These are phyloP conservation scores for Lepidurus couesii DNA, from an alignment of 1,140 invertebrate genomes.

Conservation along the genomic window DNA sequence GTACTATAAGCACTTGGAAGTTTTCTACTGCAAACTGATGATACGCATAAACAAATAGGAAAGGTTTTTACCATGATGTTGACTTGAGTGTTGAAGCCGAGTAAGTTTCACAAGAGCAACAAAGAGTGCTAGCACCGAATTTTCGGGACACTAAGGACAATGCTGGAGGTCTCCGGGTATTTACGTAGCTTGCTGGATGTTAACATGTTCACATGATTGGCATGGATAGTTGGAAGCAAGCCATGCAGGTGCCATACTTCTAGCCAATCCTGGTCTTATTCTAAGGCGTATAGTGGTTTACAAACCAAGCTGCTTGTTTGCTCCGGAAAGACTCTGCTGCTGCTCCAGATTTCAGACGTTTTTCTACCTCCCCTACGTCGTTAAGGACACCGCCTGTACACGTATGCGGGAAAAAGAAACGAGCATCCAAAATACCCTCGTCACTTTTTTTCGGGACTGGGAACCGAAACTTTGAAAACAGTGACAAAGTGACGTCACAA, in stretches of 20 bases:
- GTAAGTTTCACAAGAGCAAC: not conserved
- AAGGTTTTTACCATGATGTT: slow-evolving; percentile 2
- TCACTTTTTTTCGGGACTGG: not conserved
- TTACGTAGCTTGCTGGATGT: slow-evolving; percentile 12
- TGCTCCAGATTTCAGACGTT: slow-evolving; percentile 18
- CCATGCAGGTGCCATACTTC: slow-evolving; percentile 10
- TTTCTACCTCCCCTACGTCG: not conserved
- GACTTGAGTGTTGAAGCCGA: not conserved
- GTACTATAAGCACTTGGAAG: not conserved
- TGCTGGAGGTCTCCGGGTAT: not conserved
- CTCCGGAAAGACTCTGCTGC: not conserved
- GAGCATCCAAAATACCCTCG: slow-evolving; percentile 6
- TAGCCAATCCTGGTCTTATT: not conserved
- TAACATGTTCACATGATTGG: slow-evolving; percentile 19
- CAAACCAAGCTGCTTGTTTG: slow-evolving; percentile 15
- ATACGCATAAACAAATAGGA: not conserved
- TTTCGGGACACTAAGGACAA: not conserved
- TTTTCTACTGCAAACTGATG: not conserved
- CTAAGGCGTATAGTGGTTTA: slow-evolving; percentile 7
- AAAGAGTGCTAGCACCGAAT: not conserved
- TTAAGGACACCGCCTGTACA: not conserved
- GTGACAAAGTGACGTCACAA: slow-evolving; percentile 1
- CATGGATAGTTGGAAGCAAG: slow-evolving; percentile 3
- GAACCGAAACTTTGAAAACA: slow-evolving; percentile 11
- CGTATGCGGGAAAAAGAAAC: not conserved